Base-by-base conservation (phyloP, 2,888 invertebrate species). In the Malachius bipustulatus region DNA sequence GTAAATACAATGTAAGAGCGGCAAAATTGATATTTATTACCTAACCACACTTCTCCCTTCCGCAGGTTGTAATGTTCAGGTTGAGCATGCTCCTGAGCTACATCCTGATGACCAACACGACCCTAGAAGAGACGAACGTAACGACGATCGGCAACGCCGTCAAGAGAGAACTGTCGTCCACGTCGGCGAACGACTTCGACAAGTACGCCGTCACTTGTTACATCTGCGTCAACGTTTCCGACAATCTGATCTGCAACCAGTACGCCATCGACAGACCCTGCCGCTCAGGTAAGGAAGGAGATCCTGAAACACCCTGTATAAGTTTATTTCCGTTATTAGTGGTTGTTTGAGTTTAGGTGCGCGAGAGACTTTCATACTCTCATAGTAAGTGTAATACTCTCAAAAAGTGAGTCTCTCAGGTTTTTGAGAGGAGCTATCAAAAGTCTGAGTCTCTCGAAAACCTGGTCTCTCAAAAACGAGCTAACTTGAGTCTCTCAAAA, bases 201-300 rank as follows among this genome's bases (percentile, higher is more conserved):
- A 57, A 59, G 42, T 61, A 63, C 45, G 59, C 62, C 3, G 62
- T 63, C 41, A 73, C 73, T 40, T 73, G 73, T 56, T 73, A 73
- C 55, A 73, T 72, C 49, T 73, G 73, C 55, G 72, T 73, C 50
- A 73, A 73, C 62, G 73, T 73, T 43, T 72, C 72, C 47, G 71
- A 73, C 59, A 73, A 73, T 60, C 60, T 70, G 52, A 65, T 73
- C 56, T 73, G 73, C 61, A 73, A 73, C 59, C 67, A 70, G 56
- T 73, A 67, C 57, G 73, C 73, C 41, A 73, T 73, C 50, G 73
- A 73, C 54, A 64, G 70, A 35, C 73, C 73, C 33, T 73, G 73
- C 55, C 70, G 70, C 47, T 63, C 64, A 51, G 70, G 69, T 62
- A 49, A 49, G 41, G 42, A n/a, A 19, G n/a, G 6, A n/a, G n/a